Evolutionary conservation across 1,140 invertebrate genomes (phyloP).

Genomic region (Pseudachorutes palmiensis): DNA sequence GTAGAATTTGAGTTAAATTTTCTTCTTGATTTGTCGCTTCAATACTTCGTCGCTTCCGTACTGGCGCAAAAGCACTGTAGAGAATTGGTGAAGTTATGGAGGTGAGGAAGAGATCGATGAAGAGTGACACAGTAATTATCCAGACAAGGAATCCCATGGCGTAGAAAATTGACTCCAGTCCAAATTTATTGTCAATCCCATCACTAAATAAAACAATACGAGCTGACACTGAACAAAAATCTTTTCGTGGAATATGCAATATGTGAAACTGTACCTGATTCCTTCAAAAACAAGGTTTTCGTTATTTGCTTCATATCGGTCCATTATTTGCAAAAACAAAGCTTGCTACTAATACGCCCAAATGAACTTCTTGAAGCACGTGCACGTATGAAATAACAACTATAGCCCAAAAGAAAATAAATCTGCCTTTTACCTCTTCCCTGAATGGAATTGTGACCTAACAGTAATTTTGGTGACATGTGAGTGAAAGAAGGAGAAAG

Average conservation of each 20-base stretch:
- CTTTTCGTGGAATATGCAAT: background rate
- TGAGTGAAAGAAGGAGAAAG: slow-evolving; percentile 3
- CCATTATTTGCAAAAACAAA: slow-evolving; percentile 14
- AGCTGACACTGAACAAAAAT: background rate
- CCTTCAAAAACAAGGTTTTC: slow-evolving; percentile 35
- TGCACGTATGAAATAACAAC: too few species aligned
- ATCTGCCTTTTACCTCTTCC: too few species aligned
- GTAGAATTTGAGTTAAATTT: background rate
- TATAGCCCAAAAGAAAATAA: too few species aligned
- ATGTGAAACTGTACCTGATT: slow-evolving; percentile 28
- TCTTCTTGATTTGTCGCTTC: background rate
- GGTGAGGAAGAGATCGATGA: slow-evolving; percentile 36
- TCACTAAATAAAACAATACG: slow-evolving; percentile 23
- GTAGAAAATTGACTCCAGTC: slow-evolving; percentile 36
- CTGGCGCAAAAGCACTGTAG: slow-evolving; percentile 35
- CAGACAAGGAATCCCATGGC: slow-evolving; percentile 33
- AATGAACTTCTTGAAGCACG: too few species aligned
- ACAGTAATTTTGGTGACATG: too few species aligned
- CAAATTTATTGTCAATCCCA: slow-evolving; percentile 38
- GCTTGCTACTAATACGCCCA: too few species aligned
- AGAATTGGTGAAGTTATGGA: slow-evolving; percentile 36
- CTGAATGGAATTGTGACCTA: too few species aligned
- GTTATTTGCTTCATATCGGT: slow-evolving; percentile 23
- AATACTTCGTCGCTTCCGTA: slow-evolving; percentile 24
- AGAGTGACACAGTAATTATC: slow-evolving; percentile 28